phyloP scores from a whole-genome alignment of 1,140 invertebrate species.

The silkworm (Bombyx mori) region DNA sequence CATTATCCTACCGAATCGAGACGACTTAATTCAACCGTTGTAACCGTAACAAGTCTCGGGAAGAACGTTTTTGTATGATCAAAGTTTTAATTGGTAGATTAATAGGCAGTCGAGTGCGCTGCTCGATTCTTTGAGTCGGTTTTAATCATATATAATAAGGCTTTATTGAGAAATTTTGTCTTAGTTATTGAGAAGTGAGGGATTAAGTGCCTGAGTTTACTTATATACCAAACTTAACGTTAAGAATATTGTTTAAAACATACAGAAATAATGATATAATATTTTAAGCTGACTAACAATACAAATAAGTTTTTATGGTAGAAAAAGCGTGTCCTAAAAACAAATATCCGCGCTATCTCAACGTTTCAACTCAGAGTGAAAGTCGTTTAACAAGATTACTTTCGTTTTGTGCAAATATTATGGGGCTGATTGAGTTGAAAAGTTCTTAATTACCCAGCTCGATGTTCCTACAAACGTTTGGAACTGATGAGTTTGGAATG shows the following conservation, averaged over 20 bases:
- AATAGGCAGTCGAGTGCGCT: conserved; percentile 26
- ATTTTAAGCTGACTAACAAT: no score
- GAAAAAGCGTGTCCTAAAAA: background rate
- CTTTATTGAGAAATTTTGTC: background rate
- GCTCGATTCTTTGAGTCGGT: conserved; percentile 5
- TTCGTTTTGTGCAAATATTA: conserved; percentile 49
- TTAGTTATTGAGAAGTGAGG: no score
- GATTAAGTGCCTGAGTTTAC: no score
- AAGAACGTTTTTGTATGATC: conserved; percentile 41
- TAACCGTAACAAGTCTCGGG: conserved; percentile 36
- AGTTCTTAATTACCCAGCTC: conserved; percentile 39
- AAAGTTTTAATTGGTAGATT: conserved; percentile 59
- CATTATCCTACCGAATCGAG: conserved; percentile 14
- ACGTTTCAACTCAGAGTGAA: conserved; percentile 25
- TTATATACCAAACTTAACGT: background rate
- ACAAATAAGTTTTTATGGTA: background rate
- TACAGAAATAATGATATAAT: no score
- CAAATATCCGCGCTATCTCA: background rate
- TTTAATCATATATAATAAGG: conserved; percentile 4
- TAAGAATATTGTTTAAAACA: no score
- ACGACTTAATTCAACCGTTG: conserved; percentile 31
- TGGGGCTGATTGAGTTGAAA: conserved; percentile 50
- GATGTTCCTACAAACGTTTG: conserved; percentile 5
- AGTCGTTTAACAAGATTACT: conserved; percentile 48
- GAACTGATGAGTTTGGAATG: background rate